Base-by-base conservation (phyloP, 2,888 invertebrate species). In the Trachelus troglodyta region DNA sequence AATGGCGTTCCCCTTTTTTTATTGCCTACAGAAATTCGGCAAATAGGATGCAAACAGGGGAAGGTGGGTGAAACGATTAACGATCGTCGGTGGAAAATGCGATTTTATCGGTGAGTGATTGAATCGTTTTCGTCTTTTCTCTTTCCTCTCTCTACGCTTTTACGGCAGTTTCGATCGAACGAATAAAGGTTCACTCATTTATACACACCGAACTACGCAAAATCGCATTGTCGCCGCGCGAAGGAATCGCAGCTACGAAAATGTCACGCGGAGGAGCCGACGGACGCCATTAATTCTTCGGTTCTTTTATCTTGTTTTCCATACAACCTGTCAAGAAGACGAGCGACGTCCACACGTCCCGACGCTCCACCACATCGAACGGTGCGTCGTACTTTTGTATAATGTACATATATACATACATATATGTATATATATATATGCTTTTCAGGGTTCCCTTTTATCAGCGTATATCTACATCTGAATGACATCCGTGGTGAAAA, bases 211-310 rank as follows among this genome's bases (percentile, higher is more conserved):
- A 15, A 15, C 40, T 15, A 40, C 40, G 15, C 4, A 4, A 1
- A 15, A 15, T 23, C 56, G 56, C 23, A 56, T 56, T 56, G 56
- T 40, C 15, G 40, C 9, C 56, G 6, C 4, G 23, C 9, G 56
- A 23, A 9, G 23, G 23, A 56, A 9, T 56, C 56, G 56, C 23
- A 23, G 56, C 9, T 56, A 56, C 56, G 23, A 71, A 71, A 80
- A 83, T 77, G 79, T 68, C 76, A 76, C 79, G 79, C 79, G 81
- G 35, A 35, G 81, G 77, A 83, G 0, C 23, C 56, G 56, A 79
- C 76, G 75, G 73, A 71, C 80, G 82, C 83, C 84, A 86, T 87
- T 87, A 87, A 86, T 87, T 87, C 85, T 86, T 86, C 86, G 85
- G 84, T 79, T 76, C 84, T 85, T 86, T 87, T 87, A 85, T 86